Evolutionary conservation across 2,888 invertebrate species (phyloP).

Genomic region (Antitype chi): DNA sequence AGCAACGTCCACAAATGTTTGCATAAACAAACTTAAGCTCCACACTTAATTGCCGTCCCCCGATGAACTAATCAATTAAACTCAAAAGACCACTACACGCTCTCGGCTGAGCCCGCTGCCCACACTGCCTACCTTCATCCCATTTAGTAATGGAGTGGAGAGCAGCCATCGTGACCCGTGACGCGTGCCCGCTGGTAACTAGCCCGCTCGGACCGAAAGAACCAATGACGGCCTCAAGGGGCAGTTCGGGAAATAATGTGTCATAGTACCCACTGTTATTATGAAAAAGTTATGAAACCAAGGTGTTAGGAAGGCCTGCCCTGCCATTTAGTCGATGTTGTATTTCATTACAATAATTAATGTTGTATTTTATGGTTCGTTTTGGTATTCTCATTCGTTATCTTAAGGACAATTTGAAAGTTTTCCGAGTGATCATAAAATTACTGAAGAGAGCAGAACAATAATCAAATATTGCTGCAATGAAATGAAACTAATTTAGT

Average conservation of each 20-base stretch:
- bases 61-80: constrained; percentile 57
- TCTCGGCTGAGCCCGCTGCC: constrained; percentile 3
- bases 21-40: constrained; percentile 12
- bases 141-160: constrained; percentile 64
- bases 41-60: constrained; percentile 18
- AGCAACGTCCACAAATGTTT: constrained; percentile 8
- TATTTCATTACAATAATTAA: neutral
- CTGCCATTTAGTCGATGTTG: neutral
- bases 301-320: neutral
- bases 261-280: neutral
- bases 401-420: neutral
- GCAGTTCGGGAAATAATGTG: constrained; percentile 7
- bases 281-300: neutral
- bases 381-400: neutral
- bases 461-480: neutral
- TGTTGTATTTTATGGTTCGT: too few species aligned
- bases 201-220: constrained; percentile 20
- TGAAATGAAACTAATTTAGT: neutral
- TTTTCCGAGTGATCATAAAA: neutral
- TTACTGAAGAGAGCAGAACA: neutral
- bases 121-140: constrained; percentile 36
- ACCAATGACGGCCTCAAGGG: constrained; percentile 1
- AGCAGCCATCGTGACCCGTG: constrained; percentile 38
- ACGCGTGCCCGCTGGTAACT: constrained; percentile 34
- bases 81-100: constrained; percentile 38